These are phyloP conservation scores for Scolopax bukidnonensis DNA, from an alignment of 2,797 vertebrate species.

Conservation along the genomic window DNA sequence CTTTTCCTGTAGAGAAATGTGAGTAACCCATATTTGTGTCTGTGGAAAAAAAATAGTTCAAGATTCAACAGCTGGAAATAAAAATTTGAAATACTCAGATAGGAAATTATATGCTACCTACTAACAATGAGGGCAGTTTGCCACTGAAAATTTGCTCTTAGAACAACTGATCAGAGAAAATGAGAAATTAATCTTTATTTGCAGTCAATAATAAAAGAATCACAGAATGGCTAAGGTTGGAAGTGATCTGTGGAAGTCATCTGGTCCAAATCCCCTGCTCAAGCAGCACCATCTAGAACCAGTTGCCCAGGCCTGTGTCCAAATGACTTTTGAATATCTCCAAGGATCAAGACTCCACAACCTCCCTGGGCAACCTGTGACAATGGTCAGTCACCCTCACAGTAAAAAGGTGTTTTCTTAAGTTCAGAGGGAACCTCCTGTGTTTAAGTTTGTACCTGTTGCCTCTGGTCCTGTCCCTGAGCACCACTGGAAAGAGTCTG, in stretches of 20 bases:
- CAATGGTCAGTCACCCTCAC: neutral
- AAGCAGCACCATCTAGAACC: neutral
- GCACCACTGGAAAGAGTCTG: neutral
- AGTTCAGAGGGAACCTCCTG: neutral
- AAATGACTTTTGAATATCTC: neutral
- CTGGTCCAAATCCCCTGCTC: neutral
- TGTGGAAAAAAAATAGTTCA: neutral
- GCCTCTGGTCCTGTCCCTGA: neutral
- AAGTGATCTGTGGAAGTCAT: neutral
- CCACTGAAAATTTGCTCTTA: neutral
- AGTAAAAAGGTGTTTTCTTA: neutral
- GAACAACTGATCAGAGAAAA: neutral
- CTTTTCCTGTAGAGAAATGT: constrained; percentile 14
- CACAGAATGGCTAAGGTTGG: neutral
- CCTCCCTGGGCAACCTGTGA: neutral
- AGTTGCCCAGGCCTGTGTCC: neutral
- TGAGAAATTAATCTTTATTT: neutral
- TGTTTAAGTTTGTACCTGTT: neutral
- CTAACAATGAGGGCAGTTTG: neutral
- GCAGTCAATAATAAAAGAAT: neutral
- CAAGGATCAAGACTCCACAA: neutral
- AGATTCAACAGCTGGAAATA: neutral
- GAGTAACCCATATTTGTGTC: neutral
- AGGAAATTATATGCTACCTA: neutral
- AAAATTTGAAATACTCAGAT: neutral